phyloP scores from a whole-genome alignment of 1,140 invertebrate genomes.

The Procambarus clarkii region DNA sequence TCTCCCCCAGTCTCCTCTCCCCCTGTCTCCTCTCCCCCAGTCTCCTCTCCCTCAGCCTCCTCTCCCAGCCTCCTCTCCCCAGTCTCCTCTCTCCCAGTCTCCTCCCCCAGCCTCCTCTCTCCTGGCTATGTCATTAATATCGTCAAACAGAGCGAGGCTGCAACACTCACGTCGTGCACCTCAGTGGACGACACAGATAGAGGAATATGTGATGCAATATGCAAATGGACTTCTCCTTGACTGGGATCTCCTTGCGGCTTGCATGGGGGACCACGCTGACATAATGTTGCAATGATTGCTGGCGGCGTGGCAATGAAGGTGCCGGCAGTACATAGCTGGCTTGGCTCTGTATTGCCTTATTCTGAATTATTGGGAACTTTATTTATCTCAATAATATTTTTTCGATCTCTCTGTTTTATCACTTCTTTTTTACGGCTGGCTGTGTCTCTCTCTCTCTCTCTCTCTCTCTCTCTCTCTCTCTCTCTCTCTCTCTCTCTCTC shows the following conservation, averaged over 20 bases:
- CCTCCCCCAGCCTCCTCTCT: neutral
- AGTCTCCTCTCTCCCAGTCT: slow-evolving; percentile 19
- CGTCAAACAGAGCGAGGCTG: neutral
- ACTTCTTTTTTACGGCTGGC: too few relatives aligned
- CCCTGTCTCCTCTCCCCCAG: neutral
- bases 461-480: slow-evolving; percentile 34
- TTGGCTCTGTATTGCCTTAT: too few relatives aligned
- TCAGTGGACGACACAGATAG: neutral
- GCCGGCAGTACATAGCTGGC: too few relatives aligned
- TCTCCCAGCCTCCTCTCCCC: neutral
- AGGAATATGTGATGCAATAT: neutral
- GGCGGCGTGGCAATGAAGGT: neutral
- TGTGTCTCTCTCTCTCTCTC: slow-evolving; percentile 32
- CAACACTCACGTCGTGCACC: neutral
- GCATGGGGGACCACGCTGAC: neutral
- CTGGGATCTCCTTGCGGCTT: neutral
- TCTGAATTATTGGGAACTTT: too few relatives aligned
- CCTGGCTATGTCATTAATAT: slow-evolving; percentile 3
- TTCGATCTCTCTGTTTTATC: too few relatives aligned
- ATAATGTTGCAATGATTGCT: neutral
- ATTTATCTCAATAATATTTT: too few relatives aligned
- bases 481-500: neutral
- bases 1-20: neutral
- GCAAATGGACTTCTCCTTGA: neutral
- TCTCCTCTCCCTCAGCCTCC: slow-evolving; percentile 1